These are phyloP conservation scores for Clostera curtula DNA, from an alignment of 2,888 invertebrate genomes.

Conservation along the genomic window DNA sequence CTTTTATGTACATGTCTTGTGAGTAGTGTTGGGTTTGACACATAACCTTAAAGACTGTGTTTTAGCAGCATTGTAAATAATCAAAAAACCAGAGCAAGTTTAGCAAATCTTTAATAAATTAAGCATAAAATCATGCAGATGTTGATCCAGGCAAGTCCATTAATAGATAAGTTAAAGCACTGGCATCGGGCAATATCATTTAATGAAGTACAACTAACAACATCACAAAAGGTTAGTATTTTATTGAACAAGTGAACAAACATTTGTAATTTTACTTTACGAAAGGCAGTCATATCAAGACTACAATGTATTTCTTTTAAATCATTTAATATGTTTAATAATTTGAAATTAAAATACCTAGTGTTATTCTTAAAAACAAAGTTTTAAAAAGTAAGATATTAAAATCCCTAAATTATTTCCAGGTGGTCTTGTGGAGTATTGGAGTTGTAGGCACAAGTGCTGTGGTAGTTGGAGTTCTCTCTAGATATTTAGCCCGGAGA, in stretches of 20 bases:
- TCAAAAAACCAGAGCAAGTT: conserved; percentile 11
- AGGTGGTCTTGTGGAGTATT: conserved; percentile 83
- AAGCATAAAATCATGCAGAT: conserved; percentile 49
- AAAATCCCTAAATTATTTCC: conserved; percentile 13
- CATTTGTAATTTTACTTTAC: no score
- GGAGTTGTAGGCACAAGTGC: conserved; percentile 82
- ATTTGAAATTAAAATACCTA: no score
- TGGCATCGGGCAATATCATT: conserved; percentile 63
- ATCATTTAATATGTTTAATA: no score
- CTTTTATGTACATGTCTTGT: no score
- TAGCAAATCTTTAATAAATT: conserved; percentile 3
- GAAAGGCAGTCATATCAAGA: no score
- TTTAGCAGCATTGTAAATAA: conserved; percentile 31
- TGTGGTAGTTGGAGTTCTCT: conserved; percentile 86
- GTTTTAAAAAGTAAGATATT: no score
- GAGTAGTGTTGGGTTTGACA: conserved; percentile 28
- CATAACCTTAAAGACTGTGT: conserved; percentile 27
- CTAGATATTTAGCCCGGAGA: conserved; percentile 84
- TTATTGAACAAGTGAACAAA: conserved; percentile 1
- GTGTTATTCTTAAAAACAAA: no score
- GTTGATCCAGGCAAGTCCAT: conserved; percentile 72
- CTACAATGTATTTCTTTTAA: no score
- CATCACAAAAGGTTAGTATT: conserved; percentile 79
- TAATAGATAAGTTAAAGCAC: conserved; percentile 70
- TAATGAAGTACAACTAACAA: conserved; percentile 73